Evolutionary conservation across 2,797 vertebrate genomes (phyloP).

Genomic region (Acipenser oxyrinchus): DNA sequence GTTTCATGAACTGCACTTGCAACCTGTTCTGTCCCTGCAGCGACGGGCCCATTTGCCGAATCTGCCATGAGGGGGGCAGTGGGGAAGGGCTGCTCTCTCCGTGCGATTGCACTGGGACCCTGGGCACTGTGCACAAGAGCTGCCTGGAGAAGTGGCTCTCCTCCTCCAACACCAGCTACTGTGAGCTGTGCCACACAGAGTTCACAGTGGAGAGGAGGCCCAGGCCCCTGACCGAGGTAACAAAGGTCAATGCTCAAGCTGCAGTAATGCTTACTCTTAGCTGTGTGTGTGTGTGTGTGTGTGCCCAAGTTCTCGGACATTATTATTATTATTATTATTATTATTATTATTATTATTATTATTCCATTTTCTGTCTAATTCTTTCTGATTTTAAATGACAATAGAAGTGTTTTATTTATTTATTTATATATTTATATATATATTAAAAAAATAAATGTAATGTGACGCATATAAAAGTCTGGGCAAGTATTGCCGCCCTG

Average conservation of each 20-base stretch:
- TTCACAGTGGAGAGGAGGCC: conserved; percentile 86
- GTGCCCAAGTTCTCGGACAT: background rate
- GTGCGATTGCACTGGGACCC: conserved; percentile 82
- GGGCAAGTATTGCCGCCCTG: no score
- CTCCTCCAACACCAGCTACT: conserved; percentile 95
- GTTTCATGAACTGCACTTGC: background rate
- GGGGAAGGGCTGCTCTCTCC: conserved; percentile 81
- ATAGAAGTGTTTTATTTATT: no score
- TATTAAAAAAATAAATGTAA: no score
- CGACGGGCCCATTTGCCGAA: conserved; percentile 90
- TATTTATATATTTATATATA: no score
- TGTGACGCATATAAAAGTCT: no score
- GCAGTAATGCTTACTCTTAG: conserved; percentile 3
- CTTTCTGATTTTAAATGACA: no score
- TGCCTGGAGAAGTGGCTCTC: conserved; percentile 94
- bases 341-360: background rate
- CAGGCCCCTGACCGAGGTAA: conserved; percentile 85
- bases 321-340: background rate
- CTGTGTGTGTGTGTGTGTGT: background rate
- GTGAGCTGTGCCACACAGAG: conserved; percentile 91
- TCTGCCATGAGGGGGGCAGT: conserved; percentile 85
- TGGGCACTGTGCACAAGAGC: conserved; percentile 90
- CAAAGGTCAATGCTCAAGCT: conserved; percentile 27
- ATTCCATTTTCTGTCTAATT: background rate
- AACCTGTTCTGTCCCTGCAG: conserved; percentile 37